Percentiles rank a stretch among this genome's conserved stretches.
Conservation (phyloP, 2,797 vertebrate species). For the Toxotes lorentzi region DNA sequence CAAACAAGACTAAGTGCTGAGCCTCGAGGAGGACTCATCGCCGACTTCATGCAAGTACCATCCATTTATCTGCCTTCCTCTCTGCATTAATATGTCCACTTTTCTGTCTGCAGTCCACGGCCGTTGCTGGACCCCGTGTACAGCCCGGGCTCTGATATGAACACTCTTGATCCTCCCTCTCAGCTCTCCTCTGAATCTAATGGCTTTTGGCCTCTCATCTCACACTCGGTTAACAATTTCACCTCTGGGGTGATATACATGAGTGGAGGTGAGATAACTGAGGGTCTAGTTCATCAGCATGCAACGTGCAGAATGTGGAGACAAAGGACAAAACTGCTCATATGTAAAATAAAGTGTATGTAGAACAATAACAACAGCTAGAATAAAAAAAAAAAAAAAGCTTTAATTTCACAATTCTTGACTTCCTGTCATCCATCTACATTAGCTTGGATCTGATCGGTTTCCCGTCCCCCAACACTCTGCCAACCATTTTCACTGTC, state of each 20-base stretch:
- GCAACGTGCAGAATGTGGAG: background rate
- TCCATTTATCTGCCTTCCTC: conserved; percentile 4
- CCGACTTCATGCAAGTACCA: background rate
- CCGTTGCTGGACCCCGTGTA: background rate
- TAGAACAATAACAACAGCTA: background rate
- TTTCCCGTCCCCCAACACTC: conserved; percentile 8
- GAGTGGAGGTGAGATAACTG: background rate
- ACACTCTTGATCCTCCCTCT: conserved; percentile 7
- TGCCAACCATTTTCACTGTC: conserved; percentile 38
- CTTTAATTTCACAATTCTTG: background rate
- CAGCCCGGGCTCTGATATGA: background rate
- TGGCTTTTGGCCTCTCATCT: conserved; percentile 16
- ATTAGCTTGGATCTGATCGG: conserved; percentile 15
- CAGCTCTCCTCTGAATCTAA: conserved; percentile 12
- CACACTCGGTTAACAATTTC: conserved; percentile 12
- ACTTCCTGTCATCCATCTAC: background rate
- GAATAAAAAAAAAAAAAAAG: background rate
- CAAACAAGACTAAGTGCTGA: background rate
- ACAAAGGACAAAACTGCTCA: background rate
- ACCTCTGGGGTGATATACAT: background rate
- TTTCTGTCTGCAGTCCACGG: background rate
- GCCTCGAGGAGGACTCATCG: background rate
- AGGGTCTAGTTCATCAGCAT: background rate
- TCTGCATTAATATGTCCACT: background rate
- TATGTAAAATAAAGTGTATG: background rate